Evolutionary conservation across 2,888 invertebrate genomes (phyloP).

Genomic region (Thymelicus acteon): DNA sequence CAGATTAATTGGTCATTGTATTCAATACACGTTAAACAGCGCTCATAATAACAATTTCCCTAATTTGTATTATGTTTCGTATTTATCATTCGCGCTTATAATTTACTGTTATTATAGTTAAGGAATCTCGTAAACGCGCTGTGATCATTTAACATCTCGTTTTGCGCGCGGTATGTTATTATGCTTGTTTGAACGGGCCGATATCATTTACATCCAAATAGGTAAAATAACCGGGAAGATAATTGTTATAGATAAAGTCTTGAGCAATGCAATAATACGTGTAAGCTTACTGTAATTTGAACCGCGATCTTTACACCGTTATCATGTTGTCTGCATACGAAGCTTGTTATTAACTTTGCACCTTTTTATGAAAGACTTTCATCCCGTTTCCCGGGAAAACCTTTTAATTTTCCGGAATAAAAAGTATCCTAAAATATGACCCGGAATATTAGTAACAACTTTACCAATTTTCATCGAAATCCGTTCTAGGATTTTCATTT

Average conservation of each 20-base stretch:
- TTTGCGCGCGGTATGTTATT: slow-evolving; percentile 28
- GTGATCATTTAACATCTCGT: slow-evolving; percentile 23
- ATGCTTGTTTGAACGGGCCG: slow-evolving; percentile 33
- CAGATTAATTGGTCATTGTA: slow-evolving; percentile 18
- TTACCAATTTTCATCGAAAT: no score
- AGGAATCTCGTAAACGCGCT: slow-evolving; percentile 23
- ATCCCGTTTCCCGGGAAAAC: no score
- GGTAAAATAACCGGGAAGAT: slow-evolving; percentile 36
- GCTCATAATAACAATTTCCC: slow-evolving; percentile 18
- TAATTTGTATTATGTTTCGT: slow-evolving; percentile 7
- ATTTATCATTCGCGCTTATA: slow-evolving; percentile 4
- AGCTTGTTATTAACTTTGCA: slow-evolving; percentile 4
- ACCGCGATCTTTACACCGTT: neutral
- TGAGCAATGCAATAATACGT: slow-evolving; percentile 26
- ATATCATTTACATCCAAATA: slow-evolving; percentile 41
- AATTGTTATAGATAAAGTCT: slow-evolving; percentile 38
- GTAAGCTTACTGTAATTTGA: slow-evolving; percentile 15
- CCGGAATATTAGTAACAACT: no score
- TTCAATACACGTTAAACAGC: slow-evolving; percentile 14
- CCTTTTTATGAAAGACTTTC: neutral
- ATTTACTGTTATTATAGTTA: slow-evolving; percentile 28
- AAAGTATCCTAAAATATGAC: no score
- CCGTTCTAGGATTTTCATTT: no score
- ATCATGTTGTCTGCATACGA: neutral
- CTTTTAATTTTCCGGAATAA: no score